These are phyloP conservation scores for Bagarius yarrelli DNA, from an alignment of 2,113 vertebrate species.

Conservation along the genomic window DNA sequence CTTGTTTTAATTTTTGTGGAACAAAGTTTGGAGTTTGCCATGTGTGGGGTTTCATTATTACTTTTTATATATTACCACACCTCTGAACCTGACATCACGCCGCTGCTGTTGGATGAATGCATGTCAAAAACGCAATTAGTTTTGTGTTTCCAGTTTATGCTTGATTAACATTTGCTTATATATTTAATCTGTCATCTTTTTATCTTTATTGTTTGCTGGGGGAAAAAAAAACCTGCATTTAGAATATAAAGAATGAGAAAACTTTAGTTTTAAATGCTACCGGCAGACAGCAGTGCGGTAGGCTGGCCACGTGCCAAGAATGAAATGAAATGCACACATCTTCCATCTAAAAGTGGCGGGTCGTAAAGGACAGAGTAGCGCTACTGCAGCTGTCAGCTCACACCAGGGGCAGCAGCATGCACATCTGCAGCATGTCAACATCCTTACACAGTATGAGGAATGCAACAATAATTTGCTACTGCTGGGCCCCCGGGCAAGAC, in stretches of 20 bases:
- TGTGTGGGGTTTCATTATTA: too few species aligned
- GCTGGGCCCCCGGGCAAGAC: too few species aligned
- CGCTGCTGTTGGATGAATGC: too few species aligned
- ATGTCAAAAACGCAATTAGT: conserved; percentile 6
- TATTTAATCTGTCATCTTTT: conserved; percentile 1
- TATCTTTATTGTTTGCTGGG: conserved; percentile 28
- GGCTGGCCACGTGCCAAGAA: conserved; percentile 43
- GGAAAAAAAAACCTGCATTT: conserved; percentile 37
- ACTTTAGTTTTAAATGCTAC: conserved; percentile 52
- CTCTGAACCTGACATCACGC: too few species aligned
- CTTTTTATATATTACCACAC: too few species aligned
- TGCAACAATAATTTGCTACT: conserved; percentile 1
- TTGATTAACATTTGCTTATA: conserved; percentile 58
- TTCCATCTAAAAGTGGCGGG: conserved; percentile 40
- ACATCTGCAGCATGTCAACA: conserved; percentile 33
- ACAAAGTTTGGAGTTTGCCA: too few species aligned
- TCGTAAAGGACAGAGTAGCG: background rate
- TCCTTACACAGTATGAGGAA: conserved; percentile 24
- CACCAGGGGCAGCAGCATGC: conserved; percentile 33
- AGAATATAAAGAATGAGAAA: conserved; percentile 35
- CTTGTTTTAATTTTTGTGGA: too few species aligned
- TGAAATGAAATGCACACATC: conserved; percentile 37
- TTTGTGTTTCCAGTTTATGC: conserved; percentile 60
- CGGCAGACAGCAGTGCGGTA: conserved; percentile 30
- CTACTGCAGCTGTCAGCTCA: conserved; percentile 30